phyloP scores from a whole-genome alignment of 2,888 invertebrate genomes.

The Ormia ochracea region DNA sequence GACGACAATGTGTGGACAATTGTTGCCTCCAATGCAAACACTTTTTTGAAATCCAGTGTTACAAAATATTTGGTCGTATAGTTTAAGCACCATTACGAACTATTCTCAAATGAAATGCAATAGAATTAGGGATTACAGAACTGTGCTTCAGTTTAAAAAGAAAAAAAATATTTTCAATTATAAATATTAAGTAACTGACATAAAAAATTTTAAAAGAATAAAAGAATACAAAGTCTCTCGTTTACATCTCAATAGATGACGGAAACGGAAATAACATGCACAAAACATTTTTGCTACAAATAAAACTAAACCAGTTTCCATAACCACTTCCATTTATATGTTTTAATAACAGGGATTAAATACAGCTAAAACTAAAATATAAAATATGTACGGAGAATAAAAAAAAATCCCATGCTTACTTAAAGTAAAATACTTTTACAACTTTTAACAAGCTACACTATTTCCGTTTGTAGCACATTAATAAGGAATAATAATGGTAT shows the following conservation, averaged over 20 bases:
- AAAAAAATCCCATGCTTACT: not conserved
- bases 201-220: not conserved
- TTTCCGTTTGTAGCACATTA: too few species aligned
- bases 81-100: too few species aligned
- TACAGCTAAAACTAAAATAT: constrained; percentile 1
- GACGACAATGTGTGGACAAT: too few species aligned
- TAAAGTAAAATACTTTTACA: not conserved
- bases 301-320: constrained; percentile 35
- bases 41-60: too few species aligned
- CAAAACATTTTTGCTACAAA: not conserved
- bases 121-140: too few species aligned
- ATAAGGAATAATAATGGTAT: too few species aligned
- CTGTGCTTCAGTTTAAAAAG: too few species aligned
- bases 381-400: not conserved
- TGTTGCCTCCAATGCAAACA: too few species aligned
- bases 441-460: not conserved
- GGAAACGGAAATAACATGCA: constrained; percentile 41
- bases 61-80: too few species aligned
- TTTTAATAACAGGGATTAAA: constrained; percentile 21
- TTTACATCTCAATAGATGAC: constrained; percentile 20
- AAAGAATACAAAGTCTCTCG: not conserved
- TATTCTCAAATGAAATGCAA: too few species aligned
- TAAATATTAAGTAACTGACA: not conserved
- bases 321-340: not conserved
- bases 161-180: not conserved